These are phyloP conservation scores for Megaceryle maxima DNA, from an alignment of 2,113 vertebrate genomes.

Conservation along the genomic window DNA sequence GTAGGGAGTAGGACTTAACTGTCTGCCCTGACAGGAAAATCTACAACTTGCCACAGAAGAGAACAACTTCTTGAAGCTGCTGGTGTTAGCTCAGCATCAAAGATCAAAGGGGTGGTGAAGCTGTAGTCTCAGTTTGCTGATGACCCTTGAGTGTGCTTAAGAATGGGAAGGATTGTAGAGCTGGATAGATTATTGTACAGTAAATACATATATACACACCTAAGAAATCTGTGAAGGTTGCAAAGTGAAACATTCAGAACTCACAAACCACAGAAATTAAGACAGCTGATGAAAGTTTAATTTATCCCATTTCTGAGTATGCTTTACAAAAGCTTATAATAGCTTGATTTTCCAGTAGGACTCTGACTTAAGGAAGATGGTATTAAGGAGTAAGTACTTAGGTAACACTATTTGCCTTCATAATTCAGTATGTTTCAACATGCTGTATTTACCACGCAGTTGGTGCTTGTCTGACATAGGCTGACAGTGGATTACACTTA, in stretches of 20 bases:
- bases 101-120: background rate
- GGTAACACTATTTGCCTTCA: background rate
- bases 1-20: background rate
- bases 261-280: background rate
- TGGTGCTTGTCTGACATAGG: background rate
- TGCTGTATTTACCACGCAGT: background rate
- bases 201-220: accelerated
- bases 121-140: background rate
- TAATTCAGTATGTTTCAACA: background rate
- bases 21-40: background rate
- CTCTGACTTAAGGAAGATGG: background rate
- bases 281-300: background rate
- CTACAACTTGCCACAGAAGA: background rate
- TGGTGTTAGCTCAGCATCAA: background rate
- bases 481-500: background rate
- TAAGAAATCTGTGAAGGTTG: background rate
- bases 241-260: background rate
- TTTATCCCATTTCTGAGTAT: background rate
- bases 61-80: background rate
- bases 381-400: background rate
- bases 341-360: background rate
- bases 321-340: background rate
- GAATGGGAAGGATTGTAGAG: background rate
- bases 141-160: background rate
- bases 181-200: background rate